These are phyloP conservation scores for Ophion costatus DNA, from an alignment of 2,888 invertebrate species.

Conservation along the genomic window DNA sequence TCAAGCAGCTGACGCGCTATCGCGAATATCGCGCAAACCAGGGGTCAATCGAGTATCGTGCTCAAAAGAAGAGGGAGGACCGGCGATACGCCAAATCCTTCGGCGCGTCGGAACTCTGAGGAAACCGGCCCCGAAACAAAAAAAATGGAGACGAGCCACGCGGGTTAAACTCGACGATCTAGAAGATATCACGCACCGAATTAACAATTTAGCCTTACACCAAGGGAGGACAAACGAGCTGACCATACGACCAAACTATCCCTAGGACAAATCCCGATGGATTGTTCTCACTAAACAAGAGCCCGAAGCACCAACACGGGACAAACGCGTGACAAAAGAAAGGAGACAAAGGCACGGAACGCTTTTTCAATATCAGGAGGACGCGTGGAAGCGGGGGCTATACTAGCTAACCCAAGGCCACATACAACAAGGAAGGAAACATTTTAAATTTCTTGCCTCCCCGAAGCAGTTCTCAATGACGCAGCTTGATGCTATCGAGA, in stretches of 20 bases:
- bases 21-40: too few species aligned
- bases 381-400: neutral
- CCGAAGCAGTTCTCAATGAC: slow-evolving; percentile 16
- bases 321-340: neutral
- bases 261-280: too few species aligned
- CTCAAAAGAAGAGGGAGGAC: too few species aligned
- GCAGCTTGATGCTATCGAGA: slow-evolving; percentile 24
- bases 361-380: slow-evolving; percentile 7
- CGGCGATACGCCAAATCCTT: too few species aligned
- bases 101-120: too few species aligned
- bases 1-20: too few species aligned
- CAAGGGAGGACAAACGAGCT: slow-evolving; percentile 10
- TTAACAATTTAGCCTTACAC: slow-evolving; percentile 1
- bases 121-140: neutral
- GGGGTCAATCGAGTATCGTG: too few species aligned
- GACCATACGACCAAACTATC: slow-evolving; percentile 12
- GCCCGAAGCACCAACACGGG: neutral
- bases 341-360: neutral
- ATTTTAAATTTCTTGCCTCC: neutral
- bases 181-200: slow-evolving; percentile 19
- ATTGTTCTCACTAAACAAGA: neutral
- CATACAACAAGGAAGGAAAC: slow-evolving; percentile 5
- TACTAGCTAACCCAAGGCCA: neutral
- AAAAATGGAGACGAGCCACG: neutral
- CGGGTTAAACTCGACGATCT: slow-evolving; percentile 1